A percentile compares a stretch with the other conserved stretches of the same genome.
Conservation (phyloP, 2,888 invertebrate genomes). For the Sinotaia quadrata region DNA sequence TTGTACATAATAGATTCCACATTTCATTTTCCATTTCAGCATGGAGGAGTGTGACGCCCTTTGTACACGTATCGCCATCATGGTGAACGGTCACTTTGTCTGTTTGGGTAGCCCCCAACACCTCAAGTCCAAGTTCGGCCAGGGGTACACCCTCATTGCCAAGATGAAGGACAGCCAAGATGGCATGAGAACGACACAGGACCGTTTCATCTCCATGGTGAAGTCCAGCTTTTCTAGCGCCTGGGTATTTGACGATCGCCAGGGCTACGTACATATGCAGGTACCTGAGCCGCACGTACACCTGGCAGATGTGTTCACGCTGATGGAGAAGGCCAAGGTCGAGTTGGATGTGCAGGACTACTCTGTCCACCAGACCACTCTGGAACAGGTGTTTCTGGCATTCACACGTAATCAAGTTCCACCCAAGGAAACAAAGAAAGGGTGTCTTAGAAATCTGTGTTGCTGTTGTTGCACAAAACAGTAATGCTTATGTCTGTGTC, state of each 20-base stretch:
- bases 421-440: slow-evolving; percentile 40
- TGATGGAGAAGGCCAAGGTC: slow-evolving; percentile 66
- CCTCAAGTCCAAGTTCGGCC: slow-evolving; percentile 82
- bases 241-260: slow-evolving; percentile 37
- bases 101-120: too few relatives aligned
- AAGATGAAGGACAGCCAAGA: slow-evolving; percentile 58
- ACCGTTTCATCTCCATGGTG: not conserved
- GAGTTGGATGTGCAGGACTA: slow-evolving; percentile 67
- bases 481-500: too few relatives aligned
- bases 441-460: slow-evolving; percentile 27
- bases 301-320: slow-evolving; percentile 68
- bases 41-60: too few relatives aligned
- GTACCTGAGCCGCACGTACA: slow-evolving; percentile 57
- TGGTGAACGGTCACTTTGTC: slow-evolving; percentile 81
- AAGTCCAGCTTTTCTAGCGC: not conserved
- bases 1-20: too few relatives aligned
- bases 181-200: not conserved
- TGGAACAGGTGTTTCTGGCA: slow-evolving; percentile 75
- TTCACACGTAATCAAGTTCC: slow-evolving; percentile 64
- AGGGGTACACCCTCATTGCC: slow-evolving; percentile 78
- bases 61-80: too few relatives aligned
- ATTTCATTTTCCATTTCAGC: too few relatives aligned
- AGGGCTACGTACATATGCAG: slow-evolving; percentile 38
- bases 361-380: slow-evolving; percentile 71
- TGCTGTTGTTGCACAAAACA: slow-evolving; percentile 28